Evolutionary conservation across 1,140 invertebrate genomes (phyloP), one percentile per base, ranked within the genome.

Genomic region (Ostrea edulis): DNA sequence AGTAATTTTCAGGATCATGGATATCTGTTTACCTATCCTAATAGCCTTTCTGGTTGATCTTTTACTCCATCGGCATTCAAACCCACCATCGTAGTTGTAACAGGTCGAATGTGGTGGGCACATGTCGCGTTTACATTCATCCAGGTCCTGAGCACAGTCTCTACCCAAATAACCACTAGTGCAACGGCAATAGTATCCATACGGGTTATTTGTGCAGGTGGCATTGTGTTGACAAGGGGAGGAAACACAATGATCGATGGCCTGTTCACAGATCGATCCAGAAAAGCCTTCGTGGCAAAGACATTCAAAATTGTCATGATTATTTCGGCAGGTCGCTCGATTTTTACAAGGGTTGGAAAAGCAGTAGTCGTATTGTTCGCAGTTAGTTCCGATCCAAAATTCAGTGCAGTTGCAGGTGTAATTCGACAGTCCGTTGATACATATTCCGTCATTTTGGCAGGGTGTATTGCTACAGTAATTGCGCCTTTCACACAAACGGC

Each of bases 371-470:
- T 86, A 84, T n/a, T 44, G n/a, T 77, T 86, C 77, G 44, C 82
- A 83, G 9, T n/a, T 52, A n/a, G 20, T 51, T 9, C 17, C 44
- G 35, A 83, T 52, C 82, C 44, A 83, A 22, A 22, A 22, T n/a
- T 83, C 53, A 4, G 82, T 83, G 17, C 87, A 85, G 25, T 53
- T 62, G 81, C 87, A 88, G 3, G 20, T 65, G 35, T 62, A 88
- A n/a, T 81, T 44, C 8, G 35, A n/a, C 0, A 20, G 5, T 52
- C 29, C n/a, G 14, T 85, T 82, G 14, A 55, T 22, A 53, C 87
- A 88, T 14, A 71, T 62, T 53, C 68, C 87, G 9, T 77, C 58
- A 29, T 90, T 82, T 25, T 68, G 8, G 87, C 91, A 91, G 14
- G 68, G 68, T 0, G 8, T 77, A 5, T 9, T 77, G 25, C 68